Base-by-base conservation (phyloP, 2,113 vertebrate species). In the Myotis lucifugus region DNA sequence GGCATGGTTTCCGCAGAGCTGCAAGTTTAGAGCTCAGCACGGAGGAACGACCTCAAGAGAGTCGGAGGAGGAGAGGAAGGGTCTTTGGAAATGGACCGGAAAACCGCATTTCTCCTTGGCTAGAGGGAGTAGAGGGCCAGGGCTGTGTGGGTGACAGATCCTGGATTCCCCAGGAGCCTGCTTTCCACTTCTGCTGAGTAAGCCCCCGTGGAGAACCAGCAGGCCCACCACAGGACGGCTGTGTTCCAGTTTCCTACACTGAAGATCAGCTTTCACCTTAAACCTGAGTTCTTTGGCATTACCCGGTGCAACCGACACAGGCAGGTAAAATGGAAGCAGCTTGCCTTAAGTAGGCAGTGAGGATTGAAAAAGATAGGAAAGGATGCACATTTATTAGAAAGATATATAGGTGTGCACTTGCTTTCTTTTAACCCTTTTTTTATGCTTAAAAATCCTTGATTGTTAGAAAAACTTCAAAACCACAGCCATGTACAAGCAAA, bases 161-260 rank as follows among this genome's bases (percentile, higher is more conserved):
- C 76, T 17, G 12, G 40, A 9, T 85, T 76, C 88, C 69, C 95
- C 61, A 85, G 95, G 81, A 96, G 72, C 59, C 61, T 10, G 77
- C 77, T 92, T 97, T 90, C 88, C 85, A 17, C 85, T 91, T 95
- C 88, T 93, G 94, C 76, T 34, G 54, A 78, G 73, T 48, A 46
- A 69, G 52, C 79, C 29, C 87, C 90, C 46, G 77, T 34, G 19
- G 95, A 88, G 94, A 88, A 27, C 17, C 40, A 56, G 56, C 34
- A 76, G 48, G 37, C 1, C 46, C 1, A 4, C 34, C 81, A 48
- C 32, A 84, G 59, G 67, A 88, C 15, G 59, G 78, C 42, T 56
- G 34, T 90, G 27, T 73, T 94, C 93, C 84, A 23, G 77, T 81
- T 90, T 91, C 83, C 85, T 37, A 74, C 8, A 21, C 34, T 37